phyloP scores from a whole-genome alignment of 2,113 vertebrate species.

The Strigops habroptila region DNA sequence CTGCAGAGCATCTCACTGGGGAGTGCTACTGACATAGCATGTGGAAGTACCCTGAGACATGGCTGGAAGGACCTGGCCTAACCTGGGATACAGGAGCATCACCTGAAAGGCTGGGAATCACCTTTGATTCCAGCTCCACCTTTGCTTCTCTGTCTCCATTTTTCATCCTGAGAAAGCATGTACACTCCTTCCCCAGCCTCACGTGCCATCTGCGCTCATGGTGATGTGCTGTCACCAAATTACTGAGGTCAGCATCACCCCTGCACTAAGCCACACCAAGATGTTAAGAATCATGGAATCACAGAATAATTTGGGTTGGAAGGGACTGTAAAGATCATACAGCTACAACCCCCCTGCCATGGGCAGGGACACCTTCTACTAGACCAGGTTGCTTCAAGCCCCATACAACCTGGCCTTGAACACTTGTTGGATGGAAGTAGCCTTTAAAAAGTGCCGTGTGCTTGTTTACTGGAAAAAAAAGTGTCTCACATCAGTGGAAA shows the following conservation, averaged over 20 bases:
- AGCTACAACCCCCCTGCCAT: background rate
- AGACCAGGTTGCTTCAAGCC: background rate
- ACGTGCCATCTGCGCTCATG: fast-evolving
- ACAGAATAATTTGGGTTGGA: background rate
- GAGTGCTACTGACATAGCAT: background rate
- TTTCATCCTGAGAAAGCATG: background rate
- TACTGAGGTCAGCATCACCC: background rate
- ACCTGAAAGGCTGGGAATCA: background rate
- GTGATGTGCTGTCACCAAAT: background rate
- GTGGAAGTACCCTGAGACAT: background rate
- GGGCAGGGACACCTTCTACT: background rate
- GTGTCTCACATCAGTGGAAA: background rate
- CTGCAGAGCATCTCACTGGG: background rate
- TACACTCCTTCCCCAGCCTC: background rate
- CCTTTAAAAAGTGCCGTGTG: background rate
- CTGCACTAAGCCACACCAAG: background rate
- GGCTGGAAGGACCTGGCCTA: background rate
- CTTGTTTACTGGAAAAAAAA: background rate
- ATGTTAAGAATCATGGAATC: background rate
- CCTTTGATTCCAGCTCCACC: background rate
- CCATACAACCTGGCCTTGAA: background rate
- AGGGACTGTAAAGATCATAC: background rate
- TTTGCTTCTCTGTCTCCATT: background rate
- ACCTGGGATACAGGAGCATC: background rate
- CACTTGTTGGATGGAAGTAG: background rate